Evolutionary conservation across 1,140 invertebrate genomes (phyloP).

Genomic region (Bombus fervidus): DNA sequence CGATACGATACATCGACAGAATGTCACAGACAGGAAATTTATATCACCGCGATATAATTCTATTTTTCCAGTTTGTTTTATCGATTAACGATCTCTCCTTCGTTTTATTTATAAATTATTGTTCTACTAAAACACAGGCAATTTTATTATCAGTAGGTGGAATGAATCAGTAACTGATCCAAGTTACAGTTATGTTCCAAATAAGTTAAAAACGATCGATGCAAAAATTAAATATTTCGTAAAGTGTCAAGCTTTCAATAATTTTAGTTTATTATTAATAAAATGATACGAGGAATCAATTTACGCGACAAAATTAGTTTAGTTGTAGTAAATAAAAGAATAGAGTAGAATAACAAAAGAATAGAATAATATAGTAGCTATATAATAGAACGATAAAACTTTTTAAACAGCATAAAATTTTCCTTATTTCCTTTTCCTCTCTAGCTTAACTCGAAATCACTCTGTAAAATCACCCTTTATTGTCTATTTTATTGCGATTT

Average conservation of each 20-base stretch:
- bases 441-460: neutral
- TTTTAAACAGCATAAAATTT: neutral
- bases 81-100: neutral
- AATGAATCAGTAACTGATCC: neutral
- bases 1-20: neutral
- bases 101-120: no score
- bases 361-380: neutral
- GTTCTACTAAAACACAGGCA: neutral
- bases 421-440: no score
- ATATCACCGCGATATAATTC: neutral
- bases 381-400: neutral
- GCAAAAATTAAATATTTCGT: neutral
- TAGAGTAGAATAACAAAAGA: neutral
- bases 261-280: neutral
- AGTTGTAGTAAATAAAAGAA: neutral
- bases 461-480: neutral
- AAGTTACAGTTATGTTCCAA: neutral
- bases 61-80: neutral
- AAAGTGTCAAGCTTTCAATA: neutral
- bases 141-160: no score
- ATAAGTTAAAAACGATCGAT: neutral
- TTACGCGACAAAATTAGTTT: neutral
- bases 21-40: neutral
- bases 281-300: neutral
- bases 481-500: neutral